Evolutionary conservation across 1,140 invertebrate genomes (phyloP), one percentile per base, ranked within the genome.

Genomic region (Bombus picipes): DNA sequence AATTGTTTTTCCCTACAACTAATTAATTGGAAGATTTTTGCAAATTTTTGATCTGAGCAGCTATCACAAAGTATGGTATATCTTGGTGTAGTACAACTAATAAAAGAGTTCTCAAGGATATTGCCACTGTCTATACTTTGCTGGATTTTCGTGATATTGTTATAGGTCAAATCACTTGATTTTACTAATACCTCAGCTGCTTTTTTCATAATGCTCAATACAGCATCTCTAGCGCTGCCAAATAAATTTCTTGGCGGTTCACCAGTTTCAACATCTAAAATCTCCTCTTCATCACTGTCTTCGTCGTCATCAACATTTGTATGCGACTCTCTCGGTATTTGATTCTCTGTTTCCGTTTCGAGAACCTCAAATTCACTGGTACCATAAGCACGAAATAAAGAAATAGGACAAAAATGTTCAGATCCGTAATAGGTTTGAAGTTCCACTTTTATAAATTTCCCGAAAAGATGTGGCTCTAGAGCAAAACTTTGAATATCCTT

Each of bases 381-480:
- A 13, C 99, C 99, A 93, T 98, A 99, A 9, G 98, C 97, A 65
- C 98, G 96, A 94, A 99, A 98, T 28, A 99, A 95, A 10, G 98
- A 99, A 72, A 99, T 96, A 0, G 99, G 99, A 94, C 99, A 99
- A 93, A 98, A 99, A 94, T 99, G 99, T 95, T 99, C 99, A 8
- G 97, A 97, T 22, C 99, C 99, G 93, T 99, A 98, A 94, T 99
- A 98, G 32, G 98, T 98, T 79, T 98, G 96, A 88, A 99, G 96
- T 92, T 99, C 99, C 1, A 99, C 96, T 91, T 97, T 97, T 41
- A 99, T 97, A 94, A 98, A 99, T 95, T 99, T 99, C 32, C 98
- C 98, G 95, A 99, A 99, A 1, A 98, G 95, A 93, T 97, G 97
- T 25, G 97, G 97, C 92, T 96, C 96, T 37, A 98, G 96, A 88